Evolutionary conservation across 2,888 invertebrate species (phyloP).

Genomic region (Drosophila melanosoma): DNA sequence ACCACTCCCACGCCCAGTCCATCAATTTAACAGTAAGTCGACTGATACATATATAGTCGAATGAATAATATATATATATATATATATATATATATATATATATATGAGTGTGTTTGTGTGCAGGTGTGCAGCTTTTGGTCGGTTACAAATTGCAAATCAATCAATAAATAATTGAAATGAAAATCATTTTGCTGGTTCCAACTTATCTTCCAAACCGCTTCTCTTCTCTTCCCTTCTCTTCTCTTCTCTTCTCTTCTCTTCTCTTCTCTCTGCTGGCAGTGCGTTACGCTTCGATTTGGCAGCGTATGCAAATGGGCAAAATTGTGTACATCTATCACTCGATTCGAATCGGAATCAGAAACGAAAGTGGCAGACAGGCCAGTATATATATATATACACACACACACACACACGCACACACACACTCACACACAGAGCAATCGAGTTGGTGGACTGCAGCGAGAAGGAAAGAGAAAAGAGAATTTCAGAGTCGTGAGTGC

Average conservation of each 20-base stretch:
- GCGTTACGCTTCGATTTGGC: slow-evolving; percentile 63
- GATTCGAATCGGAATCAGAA: slow-evolving; percentile 65
- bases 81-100: slow-evolving; percentile 26
- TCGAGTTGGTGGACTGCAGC: slow-evolving; percentile 4
- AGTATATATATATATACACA: slow-evolving; percentile 7
- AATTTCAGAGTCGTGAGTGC: slow-evolving; percentile 43
- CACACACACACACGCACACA: slow-evolving; percentile 11
- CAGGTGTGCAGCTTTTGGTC: slow-evolving; percentile 81
- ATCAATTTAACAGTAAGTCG: slow-evolving; percentile 72
- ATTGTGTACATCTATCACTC: slow-evolving; percentile 80
- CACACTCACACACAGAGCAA: slow-evolving; percentile 7
- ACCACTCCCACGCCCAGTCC: slow-evolving; percentile 30
- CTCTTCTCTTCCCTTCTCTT: neutral
- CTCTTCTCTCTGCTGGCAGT: slow-evolving; percentile 13
- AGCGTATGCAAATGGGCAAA: slow-evolving; percentile 77
- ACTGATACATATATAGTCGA: slow-evolving; percentile 71
- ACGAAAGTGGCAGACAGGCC: slow-evolving; percentile 41
- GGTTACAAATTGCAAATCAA: slow-evolving; percentile 82
- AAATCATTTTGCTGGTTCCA: slow-evolving; percentile 82
- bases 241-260: neutral
- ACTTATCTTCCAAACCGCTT: slow-evolving; percentile 66
- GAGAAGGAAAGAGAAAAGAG: slow-evolving; percentile 5
- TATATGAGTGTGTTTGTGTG: slow-evolving; percentile 36
- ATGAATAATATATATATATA: slow-evolving; percentile 52
- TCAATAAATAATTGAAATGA: slow-evolving; percentile 82